Evolutionary conservation across 2,797 vertebrate species (phyloP).

Genomic region (Pelodytes ibericus): DNA sequence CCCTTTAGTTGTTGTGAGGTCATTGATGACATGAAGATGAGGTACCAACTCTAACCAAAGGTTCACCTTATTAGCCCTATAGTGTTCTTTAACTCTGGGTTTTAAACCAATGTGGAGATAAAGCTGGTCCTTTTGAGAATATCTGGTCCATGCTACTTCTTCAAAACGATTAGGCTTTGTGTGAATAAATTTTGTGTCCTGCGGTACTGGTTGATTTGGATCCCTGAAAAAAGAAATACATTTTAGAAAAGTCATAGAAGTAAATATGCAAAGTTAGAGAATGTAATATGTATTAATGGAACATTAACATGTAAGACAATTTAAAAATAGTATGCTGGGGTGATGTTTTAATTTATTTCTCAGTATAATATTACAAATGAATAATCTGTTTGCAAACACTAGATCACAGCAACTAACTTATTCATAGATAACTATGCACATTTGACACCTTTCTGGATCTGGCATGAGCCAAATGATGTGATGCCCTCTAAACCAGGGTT

Average conservation of each 20-base stretch:
- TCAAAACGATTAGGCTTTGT: constrained; percentile 98
- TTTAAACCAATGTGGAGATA: constrained; percentile 98
- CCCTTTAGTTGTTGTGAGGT: constrained; percentile 98
- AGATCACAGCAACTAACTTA: too few relatives aligned
- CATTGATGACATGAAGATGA: constrained; percentile 97
- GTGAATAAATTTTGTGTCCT: constrained; percentile 99
- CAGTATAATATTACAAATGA: too few relatives aligned
- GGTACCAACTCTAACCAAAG: constrained; percentile 98
- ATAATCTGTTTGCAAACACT: too few relatives aligned
- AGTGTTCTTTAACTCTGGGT: constrained; percentile 98
- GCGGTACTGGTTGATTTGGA: constrained; percentile 97
- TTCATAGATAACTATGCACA: too few relatives aligned
- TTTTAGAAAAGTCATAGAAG: constrained; percentile 20
- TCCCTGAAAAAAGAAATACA: constrained; percentile 76
- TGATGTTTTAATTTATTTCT: too few relatives aligned
- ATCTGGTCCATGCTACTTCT: constrained; percentile 97
- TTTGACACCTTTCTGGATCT: too few relatives aligned
- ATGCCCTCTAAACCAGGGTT: too few relatives aligned
- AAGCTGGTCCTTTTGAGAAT: constrained; percentile 97
- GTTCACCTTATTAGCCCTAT: constrained; percentile 98
- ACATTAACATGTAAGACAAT: too few relatives aligned
- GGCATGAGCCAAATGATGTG: too few relatives aligned
- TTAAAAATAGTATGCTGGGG: too few relatives aligned
- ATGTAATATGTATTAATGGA: too few relatives aligned
- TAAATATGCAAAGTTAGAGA: too few relatives aligned